phyloP scores from a whole-genome alignment of 2,113 vertebrate species.

The Gnathonemus longibarbis region DNA sequence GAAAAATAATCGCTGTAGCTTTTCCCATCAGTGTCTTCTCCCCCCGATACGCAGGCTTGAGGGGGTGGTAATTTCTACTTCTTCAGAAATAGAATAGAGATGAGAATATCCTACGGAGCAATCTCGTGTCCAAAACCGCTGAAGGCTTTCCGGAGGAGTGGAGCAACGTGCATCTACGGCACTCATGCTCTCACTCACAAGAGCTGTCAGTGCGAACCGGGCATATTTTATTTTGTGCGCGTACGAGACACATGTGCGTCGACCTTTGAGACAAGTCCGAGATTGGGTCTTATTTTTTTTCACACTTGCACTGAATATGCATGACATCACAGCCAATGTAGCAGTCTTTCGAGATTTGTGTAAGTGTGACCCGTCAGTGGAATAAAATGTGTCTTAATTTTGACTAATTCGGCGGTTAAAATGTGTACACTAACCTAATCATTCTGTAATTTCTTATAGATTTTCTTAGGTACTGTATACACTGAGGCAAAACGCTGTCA shows the following conservation, averaged over 20 bases:
- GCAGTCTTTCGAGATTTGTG: not conserved
- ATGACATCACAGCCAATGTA: not conserved
- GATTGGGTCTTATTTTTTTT: not conserved
- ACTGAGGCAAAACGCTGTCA: not conserved
- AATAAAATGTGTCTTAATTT: not conserved
- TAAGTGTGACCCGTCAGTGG: not conserved
- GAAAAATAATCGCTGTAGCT: not conserved
- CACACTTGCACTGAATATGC: not conserved
- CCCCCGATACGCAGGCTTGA: not conserved
- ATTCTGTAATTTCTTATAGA: not conserved
- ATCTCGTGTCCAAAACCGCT: not conserved
- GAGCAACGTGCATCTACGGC: not conserved
- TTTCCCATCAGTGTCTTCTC: not conserved
- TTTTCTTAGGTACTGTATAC: not conserved
- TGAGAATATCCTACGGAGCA: not conserved
- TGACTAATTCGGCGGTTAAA: not conserved
- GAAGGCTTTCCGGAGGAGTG: not conserved
- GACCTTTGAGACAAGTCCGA: not conserved
- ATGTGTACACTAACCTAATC: not conserved
- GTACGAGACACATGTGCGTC: not conserved
- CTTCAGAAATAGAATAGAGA: not conserved
- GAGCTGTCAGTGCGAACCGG: not conserved
- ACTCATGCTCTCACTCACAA: not conserved
- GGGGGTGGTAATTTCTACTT: conserved; percentile 13
- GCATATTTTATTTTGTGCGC: not conserved